phyloP scores from a whole-genome alignment of 2,113 vertebrate genomes.

The Austrofundulus limnaeus region DNA sequence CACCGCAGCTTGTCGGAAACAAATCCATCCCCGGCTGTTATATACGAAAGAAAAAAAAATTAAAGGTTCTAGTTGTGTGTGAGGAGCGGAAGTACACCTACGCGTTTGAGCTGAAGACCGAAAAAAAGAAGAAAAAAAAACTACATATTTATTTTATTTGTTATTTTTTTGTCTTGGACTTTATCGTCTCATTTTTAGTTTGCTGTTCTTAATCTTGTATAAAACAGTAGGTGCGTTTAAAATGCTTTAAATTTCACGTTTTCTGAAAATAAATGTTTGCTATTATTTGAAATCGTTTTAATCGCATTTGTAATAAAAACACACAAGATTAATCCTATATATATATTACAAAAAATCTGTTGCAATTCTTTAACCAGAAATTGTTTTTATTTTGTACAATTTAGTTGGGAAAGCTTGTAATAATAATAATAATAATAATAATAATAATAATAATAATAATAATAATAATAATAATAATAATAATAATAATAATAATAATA shows the following conservation, averaged over 20 bases:
- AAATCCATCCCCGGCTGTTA: slow-evolving; percentile 88
- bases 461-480: too few species aligned
- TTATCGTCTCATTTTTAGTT: slow-evolving; percentile 37
- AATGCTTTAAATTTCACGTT: slow-evolving; percentile 2
- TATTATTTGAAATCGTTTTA: not conserved
- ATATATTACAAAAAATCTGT: not conserved
- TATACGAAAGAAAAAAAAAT: slow-evolving; percentile 76
- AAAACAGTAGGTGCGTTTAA: slow-evolving; percentile 49
- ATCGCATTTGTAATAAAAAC: too few species aligned
- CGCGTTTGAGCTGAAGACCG: slow-evolving; percentile 68
- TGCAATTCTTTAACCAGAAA: not conserved
- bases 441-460: too few species aligned
- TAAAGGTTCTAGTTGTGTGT: slow-evolving; percentile 79
- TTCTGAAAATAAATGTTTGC: too few species aligned
- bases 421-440: not conserved
- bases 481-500: too few species aligned
- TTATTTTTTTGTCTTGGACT: slow-evolving; percentile 23
- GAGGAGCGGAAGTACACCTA: slow-evolving; percentile 75
- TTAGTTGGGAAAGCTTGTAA: not conserved
- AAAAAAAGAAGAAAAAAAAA: slow-evolving; percentile 39
- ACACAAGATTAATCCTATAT: not conserved
- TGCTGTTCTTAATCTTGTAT: slow-evolving; percentile 25
- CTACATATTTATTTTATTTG: slow-evolving; percentile 18
- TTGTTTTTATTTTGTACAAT: not conserved
- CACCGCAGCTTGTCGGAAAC: slow-evolving; percentile 87